Conservation (phyloP, 2,797 vertebrate genomes). For the Clarias fuscus region DNA sequence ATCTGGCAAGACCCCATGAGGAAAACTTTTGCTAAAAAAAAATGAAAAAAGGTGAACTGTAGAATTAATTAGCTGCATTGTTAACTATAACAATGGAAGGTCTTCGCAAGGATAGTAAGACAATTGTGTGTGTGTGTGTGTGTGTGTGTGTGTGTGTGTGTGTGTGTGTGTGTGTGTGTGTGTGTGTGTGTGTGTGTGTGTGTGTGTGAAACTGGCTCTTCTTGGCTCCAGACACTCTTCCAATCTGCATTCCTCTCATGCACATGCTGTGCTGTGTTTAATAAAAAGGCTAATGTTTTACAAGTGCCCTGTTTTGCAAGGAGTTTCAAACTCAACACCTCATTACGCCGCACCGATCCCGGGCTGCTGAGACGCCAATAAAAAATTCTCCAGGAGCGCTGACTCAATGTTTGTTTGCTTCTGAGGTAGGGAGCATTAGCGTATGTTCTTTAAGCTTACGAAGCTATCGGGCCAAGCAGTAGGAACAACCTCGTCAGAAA, state of each 20-base stretch:
- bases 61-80: background rate
- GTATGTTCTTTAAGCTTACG: background rate
- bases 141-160: constrained; percentile 11
- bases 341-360: background rate
- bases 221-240: constrained; percentile 3
- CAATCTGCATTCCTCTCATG: constrained; percentile 24
- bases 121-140: constrained; percentile 2
- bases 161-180: background rate
- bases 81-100: background rate
- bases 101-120: background rate
- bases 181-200: constrained; percentile 8
- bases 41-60: no score
- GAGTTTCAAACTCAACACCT: constrained; percentile 26
- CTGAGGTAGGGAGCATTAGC: background rate
- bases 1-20: background rate
- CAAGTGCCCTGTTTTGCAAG: constrained; percentile 9
- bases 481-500: background rate
- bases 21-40: background rate
- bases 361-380: constrained; percentile 17
- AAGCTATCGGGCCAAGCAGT: background rate
- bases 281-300: constrained; percentile 32
- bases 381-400: constrained; percentile 8
- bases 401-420: constrained; percentile 14
- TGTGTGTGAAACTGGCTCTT: background rate
- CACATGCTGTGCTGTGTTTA: constrained; percentile 24